Conservation (phyloP, 1,140 invertebrate genomes). For the Babylonia areolata region DNA sequence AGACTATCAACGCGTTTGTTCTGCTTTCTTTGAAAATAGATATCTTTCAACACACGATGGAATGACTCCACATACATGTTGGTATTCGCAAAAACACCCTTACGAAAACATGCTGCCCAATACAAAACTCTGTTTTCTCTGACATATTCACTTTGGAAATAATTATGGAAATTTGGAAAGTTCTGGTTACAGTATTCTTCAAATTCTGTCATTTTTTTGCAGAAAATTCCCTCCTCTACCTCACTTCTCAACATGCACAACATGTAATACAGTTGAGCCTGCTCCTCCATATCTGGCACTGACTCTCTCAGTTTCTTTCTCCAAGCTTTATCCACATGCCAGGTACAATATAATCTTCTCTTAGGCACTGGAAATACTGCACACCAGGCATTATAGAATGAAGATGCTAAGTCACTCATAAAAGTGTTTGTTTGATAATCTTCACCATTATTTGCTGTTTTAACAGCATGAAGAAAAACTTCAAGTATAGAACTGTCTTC, state of each 20-base stretch:
- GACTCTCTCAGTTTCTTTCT: background rate
- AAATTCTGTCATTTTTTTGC: background rate
- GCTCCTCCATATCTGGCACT: too few relatives aligned
- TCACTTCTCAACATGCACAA: background rate
- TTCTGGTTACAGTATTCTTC: background rate
- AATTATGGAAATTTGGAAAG: background rate
- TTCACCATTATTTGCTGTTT: background rate
- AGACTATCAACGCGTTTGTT: background rate
- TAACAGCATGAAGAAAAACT: background rate
- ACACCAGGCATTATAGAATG: slow-evolving; percentile 7
- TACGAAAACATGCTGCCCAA: slow-evolving; percentile 12
- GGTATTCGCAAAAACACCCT: background rate
- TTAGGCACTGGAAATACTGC: background rate
- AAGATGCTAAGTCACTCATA: slow-evolving; percentile 7
- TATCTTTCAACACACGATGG: background rate
- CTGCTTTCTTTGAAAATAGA: background rate
- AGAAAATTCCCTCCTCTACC: background rate
- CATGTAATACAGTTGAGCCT: too few relatives aligned
- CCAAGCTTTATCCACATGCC: slow-evolving; percentile 4
- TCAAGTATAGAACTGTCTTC: too few relatives aligned
- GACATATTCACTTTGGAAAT: background rate
- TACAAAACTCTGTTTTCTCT: too few relatives aligned
- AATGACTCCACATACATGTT: slow-evolving; percentile 12
- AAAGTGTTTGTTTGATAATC: background rate
- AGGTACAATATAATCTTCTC: background rate